Evolutionary conservation across 2,113 vertebrate genomes (phyloP).

Genomic region (Balaeniceps rex): DNA sequence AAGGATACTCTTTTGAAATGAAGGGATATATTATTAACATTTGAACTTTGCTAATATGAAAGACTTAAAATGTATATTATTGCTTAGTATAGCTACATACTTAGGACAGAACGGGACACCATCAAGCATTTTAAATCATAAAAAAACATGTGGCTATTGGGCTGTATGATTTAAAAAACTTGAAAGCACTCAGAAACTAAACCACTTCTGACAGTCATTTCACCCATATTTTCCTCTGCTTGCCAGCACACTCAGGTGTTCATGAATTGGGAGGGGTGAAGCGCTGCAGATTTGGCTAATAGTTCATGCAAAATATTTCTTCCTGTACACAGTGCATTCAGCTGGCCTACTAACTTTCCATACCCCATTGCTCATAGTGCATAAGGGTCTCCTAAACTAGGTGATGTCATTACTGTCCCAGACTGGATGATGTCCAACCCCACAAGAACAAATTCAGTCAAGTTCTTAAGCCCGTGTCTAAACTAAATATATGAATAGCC

Average conservation of each 20-base stretch:
- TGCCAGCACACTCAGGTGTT: not conserved
- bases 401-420: not conserved
- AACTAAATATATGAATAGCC: not conserved
- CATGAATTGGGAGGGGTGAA: not conserved
- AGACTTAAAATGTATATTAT: not conserved
- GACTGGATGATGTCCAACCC: not conserved
- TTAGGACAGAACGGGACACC: not conserved
- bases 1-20: not conserved
- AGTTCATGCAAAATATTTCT: not conserved
- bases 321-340: not conserved
- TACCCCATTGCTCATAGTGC: not conserved
- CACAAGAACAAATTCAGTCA: not conserved
- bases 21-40: not conserved
- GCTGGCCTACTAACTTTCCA: not conserved
- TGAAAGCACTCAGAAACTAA: not conserved
- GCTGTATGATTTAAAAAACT: not conserved
- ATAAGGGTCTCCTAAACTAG: not conserved
- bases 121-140: not conserved
- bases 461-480: not conserved
- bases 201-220: not conserved
- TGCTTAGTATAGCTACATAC: not conserved
- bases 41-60: not conserved
- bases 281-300: not conserved
- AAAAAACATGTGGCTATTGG: not conserved
- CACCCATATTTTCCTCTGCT: not conserved